Percentiles rank a stretch among this genome's conserved stretches.
Evolutionary conservation across 2,797 vertebrate genomes (phyloP).

Genomic region (Phoxinus dragarum): DNA sequence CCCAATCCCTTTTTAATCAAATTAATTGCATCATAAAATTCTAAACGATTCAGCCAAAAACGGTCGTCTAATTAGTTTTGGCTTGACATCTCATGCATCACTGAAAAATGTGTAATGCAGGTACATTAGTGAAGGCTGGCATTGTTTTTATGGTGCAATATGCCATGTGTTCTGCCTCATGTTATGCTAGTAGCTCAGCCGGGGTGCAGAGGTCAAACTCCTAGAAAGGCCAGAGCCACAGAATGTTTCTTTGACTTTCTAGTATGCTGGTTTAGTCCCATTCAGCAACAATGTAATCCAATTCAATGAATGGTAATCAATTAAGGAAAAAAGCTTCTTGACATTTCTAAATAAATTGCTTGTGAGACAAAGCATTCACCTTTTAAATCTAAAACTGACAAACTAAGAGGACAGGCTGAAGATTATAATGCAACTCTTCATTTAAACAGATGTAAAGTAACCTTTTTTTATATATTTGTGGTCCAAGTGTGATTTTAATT

Average conservation of each 20-base stretch:
- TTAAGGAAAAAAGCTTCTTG: conserved; percentile 16
- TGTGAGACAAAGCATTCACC: neutral
- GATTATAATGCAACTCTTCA: neutral
- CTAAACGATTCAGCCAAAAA: conserved; percentile 25
- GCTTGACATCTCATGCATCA: conserved; percentile 28
- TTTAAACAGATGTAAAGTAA: neutral
- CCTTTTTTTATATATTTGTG: neutral
- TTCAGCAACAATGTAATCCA: conserved; percentile 28
- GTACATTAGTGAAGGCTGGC: conserved; percentile 18
- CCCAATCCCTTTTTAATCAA: conserved; percentile 9
- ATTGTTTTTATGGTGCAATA: conserved; percentile 37
- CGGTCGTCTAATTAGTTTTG: conserved; percentile 25
- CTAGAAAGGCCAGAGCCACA: conserved; percentile 57
- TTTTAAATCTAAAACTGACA: neutral
- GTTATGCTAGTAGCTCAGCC: conserved; percentile 60
- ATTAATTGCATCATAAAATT: conserved; percentile 43
- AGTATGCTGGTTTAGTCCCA: conserved; percentile 29
- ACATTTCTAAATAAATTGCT: conserved; percentile 16
- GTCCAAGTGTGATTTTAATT: neutral
- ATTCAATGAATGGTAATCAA: conserved; percentile 16
- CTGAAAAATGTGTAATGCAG: conserved; percentile 13
- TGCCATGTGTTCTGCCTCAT: conserved; percentile 62
- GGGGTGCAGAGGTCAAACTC: conserved; percentile 58
- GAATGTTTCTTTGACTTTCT: conserved; percentile 55
- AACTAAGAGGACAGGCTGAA: neutral